These are phyloP conservation scores for Acrossocheilus fasciatus DNA, from an alignment of 2,797 vertebrate genomes.

Conservation along the genomic window DNA sequence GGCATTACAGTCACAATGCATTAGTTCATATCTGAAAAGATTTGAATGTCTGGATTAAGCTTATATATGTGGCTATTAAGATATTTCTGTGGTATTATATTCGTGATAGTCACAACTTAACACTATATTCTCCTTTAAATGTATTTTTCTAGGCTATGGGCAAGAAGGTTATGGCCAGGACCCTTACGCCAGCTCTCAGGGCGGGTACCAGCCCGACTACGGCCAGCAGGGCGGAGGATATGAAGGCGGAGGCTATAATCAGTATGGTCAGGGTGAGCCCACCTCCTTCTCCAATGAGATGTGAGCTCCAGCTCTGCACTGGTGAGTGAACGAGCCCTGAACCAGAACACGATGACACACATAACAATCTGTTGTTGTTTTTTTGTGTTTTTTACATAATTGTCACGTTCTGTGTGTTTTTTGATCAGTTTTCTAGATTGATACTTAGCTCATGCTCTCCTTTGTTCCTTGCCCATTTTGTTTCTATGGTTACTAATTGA, in stretches of 20 bases:
- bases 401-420: too few relatives aligned
- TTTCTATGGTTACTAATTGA: too few relatives aligned
- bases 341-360: neutral
- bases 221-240: slow-evolving; percentile 69
- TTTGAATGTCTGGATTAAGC: neutral
- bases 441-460: too few relatives aligned
- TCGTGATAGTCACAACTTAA: neutral
- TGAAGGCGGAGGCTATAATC: slow-evolving; percentile 77
- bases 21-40: neutral
- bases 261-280: slow-evolving; percentile 84
- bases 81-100: neutral
- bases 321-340: slow-evolving; percentile 74
- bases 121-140: neutral
- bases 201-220: slow-evolving; percentile 83
- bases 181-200: slow-evolving; percentile 80
- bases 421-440: too few relatives aligned
- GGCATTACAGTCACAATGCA: slow-evolving; percentile 52
- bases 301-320: slow-evolving; percentile 75
- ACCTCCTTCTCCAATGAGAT: slow-evolving; percentile 95
- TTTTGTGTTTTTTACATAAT: too few relatives aligned
- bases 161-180: slow-evolving; percentile 74
- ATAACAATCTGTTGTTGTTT: neutral
- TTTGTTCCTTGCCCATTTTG: too few relatives aligned
- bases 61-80: neutral
- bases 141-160: neutral